Percentiles rank a stretch among this genome's conserved stretches.
Evolutionary conservation across 2,888 invertebrate genomes (phyloP).

Genomic region (Thymelicus acteon): DNA sequence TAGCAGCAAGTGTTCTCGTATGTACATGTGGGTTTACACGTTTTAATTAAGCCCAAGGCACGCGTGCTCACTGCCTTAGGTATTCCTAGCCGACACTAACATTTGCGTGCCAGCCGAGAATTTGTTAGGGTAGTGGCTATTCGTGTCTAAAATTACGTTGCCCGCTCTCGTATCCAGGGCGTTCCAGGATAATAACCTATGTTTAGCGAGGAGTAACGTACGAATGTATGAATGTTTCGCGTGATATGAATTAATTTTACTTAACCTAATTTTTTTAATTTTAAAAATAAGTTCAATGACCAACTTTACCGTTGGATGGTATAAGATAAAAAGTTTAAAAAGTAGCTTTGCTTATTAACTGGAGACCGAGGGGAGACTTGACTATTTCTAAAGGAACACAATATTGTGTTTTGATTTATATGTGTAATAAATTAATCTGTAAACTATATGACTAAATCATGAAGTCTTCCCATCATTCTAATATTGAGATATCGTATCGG

Average conservation of each 20-base stretch:
- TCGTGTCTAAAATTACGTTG: slow-evolving; percentile 35
- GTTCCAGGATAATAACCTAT: slow-evolving; percentile 31
- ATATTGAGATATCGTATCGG: too few species aligned
- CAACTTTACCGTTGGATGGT: too few species aligned
- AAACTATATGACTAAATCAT: too few species aligned
- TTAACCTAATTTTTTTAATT: background rate
- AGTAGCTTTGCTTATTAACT: too few species aligned
- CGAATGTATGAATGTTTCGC: slow-evolving; percentile 19
- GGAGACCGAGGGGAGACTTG: too few species aligned
- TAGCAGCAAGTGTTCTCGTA: slow-evolving; percentile 10
- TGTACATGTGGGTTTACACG: slow-evolving; percentile 18
- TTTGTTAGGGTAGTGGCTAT: slow-evolving; percentile 32
- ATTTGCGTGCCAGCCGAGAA: slow-evolving; percentile 33
- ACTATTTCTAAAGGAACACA: too few species aligned
- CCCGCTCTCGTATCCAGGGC: slow-evolving; percentile 22
- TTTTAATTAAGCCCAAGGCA: slow-evolving; percentile 30
- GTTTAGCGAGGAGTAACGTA: slow-evolving; percentile 28
- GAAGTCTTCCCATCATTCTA: too few species aligned
- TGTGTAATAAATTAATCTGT: too few species aligned
- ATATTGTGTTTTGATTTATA: too few species aligned
- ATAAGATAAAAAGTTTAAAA: too few species aligned
- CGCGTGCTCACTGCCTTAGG: slow-evolving; percentile 8
- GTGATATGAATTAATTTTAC: slow-evolving; percentile 16
- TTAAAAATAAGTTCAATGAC: background rate
- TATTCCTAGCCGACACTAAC: slow-evolving; percentile 21